Evolutionary conservation across 1,140 invertebrate species (phyloP), one percentile per base, ranked within the genome.

Genomic region (Himalopsyche phryganea): DNA sequence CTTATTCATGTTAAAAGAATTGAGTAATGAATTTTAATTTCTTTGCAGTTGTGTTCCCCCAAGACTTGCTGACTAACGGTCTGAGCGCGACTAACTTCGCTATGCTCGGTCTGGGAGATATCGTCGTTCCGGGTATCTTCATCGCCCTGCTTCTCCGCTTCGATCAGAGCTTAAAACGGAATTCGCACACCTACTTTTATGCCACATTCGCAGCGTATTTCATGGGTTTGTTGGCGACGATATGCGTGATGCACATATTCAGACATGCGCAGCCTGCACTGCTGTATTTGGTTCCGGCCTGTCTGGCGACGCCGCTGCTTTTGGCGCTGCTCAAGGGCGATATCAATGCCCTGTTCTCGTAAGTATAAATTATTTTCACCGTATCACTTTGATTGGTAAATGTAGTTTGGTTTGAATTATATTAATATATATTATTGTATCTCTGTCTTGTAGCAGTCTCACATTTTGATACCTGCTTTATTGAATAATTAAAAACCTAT

Each of bases 191-290:
- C 1, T 99, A 99, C 72, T 99, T 98, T 77, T 90, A 94, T 69
- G 83, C 91, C n/a, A 92, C 94, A 32, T 92, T 98, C 71, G 73
- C 87, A 44, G 96, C 97, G 0, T 99, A 99, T 75, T 88, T 98
- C 64, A 72, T 94, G 63, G 98, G 98, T 7, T 78, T 99, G 42
- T 73, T 98, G 64, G 82, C 89, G 1, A 99, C 98, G 0, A 98
- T 99, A 70, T 83, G 95, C 58, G 91, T 99, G 40, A 98, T 99
- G 95, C 95, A 98, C 77, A 82, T 96, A 46, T 99, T 96, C 77
- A 96, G 97, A 73, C 95, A 98, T 78, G 96, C 96, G n/a, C 92
- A 99, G 82, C 98, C 98, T 0, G 98, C 98, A 55, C 78, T 99
- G 18, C 74, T 99, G 28, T 99, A 99, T 74, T 80, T 99, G 48